Evolutionary conservation across 2,113 vertebrate species (phyloP).

Genomic region (Pteruthius melanotis): DNA sequence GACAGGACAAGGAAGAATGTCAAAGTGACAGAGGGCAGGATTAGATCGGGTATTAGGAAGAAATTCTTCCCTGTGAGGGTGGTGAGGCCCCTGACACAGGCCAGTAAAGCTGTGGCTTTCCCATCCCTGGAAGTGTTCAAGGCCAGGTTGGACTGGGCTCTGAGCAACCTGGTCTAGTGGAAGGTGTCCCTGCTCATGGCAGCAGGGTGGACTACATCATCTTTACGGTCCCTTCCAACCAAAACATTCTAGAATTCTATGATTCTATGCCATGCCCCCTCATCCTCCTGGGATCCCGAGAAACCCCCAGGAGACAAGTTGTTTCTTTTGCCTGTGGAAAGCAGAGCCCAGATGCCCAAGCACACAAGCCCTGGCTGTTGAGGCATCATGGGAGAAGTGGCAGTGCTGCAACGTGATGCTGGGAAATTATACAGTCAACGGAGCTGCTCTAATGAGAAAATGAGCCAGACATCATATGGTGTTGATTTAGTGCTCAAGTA

Average conservation of each 20-base stretch:
- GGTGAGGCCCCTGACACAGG: not conserved
- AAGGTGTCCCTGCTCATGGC: not conserved
- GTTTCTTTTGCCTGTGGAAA: not conserved
- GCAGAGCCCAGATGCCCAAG: not conserved
- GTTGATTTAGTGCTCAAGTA: not conserved
- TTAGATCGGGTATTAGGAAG: not conserved
- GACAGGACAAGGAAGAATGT: not conserved
- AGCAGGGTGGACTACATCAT: not conserved
- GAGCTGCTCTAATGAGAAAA: not conserved
- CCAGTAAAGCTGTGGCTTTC: not conserved
- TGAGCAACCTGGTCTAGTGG: not conserved
- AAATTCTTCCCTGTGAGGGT: not conserved
- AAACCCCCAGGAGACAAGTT: not conserved
- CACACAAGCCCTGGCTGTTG: not conserved
- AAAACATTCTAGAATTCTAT: not conserved
- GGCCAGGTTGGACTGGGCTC: not conserved
- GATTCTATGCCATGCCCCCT: not conserved
- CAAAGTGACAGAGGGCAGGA: not conserved
- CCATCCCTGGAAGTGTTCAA: not conserved
- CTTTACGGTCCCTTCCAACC: not conserved
- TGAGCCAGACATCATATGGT: not conserved
- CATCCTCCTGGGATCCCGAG: not conserved
- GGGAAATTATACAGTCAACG: not conserved
- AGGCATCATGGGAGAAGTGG: rapidly evolving
- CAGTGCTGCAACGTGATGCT: not conserved